Conservation (phyloP, 2,888 invertebrate species). For the Graphium colonna region DNA sequence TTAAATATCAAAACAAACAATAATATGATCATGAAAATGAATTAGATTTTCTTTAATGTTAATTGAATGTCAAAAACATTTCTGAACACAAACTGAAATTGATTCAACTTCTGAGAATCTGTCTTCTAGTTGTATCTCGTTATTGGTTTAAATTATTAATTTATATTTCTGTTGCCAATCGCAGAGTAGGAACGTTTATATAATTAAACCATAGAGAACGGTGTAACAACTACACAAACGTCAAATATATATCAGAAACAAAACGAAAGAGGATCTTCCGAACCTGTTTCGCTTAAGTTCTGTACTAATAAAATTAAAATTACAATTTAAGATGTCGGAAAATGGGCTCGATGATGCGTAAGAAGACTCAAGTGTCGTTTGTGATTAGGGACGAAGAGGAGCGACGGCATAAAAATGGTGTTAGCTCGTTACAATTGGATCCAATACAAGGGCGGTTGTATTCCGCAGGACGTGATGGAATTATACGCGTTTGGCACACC, state of each 20-base stretch:
- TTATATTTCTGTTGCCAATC: background rate
- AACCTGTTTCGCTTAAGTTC: slow-evolving; percentile 19
- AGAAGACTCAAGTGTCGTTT: slow-evolving; percentile 93
- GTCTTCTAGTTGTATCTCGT: background rate
- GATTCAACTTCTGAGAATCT: background rate
- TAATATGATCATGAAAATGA: no score
- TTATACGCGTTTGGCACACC: slow-evolving; percentile 95
- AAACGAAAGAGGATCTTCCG: slow-evolving; percentile 16
- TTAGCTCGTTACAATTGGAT: slow-evolving; percentile 97
- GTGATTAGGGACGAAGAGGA: slow-evolving; percentile 98
- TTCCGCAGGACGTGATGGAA: slow-evolving; percentile 97
- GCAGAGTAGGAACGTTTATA: background rate
- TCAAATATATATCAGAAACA: slow-evolving; percentile 18
- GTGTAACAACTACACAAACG: slow-evolving; percentile 6
- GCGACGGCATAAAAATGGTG: slow-evolving; percentile 95
- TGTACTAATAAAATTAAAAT: slow-evolving; percentile 39
- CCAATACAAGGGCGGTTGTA: slow-evolving; percentile 92
- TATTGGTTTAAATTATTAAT: background rate
- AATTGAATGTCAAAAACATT: background rate
- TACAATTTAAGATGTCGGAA: slow-evolving; percentile 71
- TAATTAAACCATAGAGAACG: slow-evolving; percentile 4
- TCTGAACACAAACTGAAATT: background rate
- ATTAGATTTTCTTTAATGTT: no score
- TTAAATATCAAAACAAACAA: no score
- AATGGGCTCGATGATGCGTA: slow-evolving; percentile 76